A percentile compares a stretch with the other conserved stretches of the same genome.
phyloP scores from a whole-genome alignment of 2,888 invertebrate genomes.

The Invenusta paracnida region DNA sequence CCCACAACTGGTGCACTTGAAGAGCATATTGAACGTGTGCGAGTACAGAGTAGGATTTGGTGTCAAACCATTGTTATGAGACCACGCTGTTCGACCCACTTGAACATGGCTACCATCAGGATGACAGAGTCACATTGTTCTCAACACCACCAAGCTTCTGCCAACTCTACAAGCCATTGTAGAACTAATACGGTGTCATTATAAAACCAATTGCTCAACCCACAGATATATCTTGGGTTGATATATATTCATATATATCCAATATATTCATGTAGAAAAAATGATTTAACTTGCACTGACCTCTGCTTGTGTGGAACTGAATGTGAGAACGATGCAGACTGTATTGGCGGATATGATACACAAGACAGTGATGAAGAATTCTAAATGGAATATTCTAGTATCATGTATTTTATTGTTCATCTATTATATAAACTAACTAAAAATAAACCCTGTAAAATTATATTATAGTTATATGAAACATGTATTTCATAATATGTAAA shows the following conservation, averaged over 20 bases:
- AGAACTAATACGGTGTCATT: conserved; percentile 4
- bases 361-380: background rate
- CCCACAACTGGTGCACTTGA: conserved; percentile 35
- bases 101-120: conserved; percentile 17
- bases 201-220: background rate
- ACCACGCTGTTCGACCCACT: conserved; percentile 16
- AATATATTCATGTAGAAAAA: background rate
- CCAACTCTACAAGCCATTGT: background rate
- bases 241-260: too few species aligned
- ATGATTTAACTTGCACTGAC: conserved; percentile 13
- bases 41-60: background rate
- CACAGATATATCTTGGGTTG: too few species aligned
- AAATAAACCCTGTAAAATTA: background rate
- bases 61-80: background rate
- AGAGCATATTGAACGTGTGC: conserved; percentile 11
- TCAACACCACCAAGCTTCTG: background rate
- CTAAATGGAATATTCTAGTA: background rate
- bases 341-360: background rate
- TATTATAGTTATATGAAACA: background rate
- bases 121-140: background rate
- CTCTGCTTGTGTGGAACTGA: background rate
- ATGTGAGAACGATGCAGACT: conserved; percentile 13
- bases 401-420: background rate
- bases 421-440: background rate
- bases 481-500: conserved; percentile 21